Percentiles rank a stretch among this genome's conserved stretches.
Conservation (phyloP, 1,140 invertebrate species). For the Dendrolimus punctatus region DNA sequence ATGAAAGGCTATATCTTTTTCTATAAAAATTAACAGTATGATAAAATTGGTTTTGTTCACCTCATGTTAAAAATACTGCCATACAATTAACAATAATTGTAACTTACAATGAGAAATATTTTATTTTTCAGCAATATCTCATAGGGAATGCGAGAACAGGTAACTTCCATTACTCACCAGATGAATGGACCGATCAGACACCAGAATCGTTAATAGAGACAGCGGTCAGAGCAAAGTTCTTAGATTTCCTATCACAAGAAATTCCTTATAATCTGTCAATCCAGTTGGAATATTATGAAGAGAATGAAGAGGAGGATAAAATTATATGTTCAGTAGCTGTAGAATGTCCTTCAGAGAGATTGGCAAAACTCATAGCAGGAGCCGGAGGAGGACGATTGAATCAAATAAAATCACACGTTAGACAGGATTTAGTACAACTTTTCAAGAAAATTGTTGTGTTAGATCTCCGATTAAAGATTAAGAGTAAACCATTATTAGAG, state of each 20-base stretch:
- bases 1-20: too few species aligned
- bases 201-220: conserved; percentile 79
- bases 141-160: conserved; percentile 75
- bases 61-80: too few species aligned
- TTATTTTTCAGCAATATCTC: conserved; percentile 79
- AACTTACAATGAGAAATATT: conserved; percentile 1
- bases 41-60: too few species aligned
- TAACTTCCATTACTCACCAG: conserved; percentile 77
- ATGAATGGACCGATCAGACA: conserved; percentile 80
- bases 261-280: conserved; percentile 85
- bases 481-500: conserved; percentile 21
- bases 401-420: conserved; percentile 75
- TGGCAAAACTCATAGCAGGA: conserved; percentile 78
- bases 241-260: conserved; percentile 86
- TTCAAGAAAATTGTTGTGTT: conserved; percentile 50
- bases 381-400: conserved; percentile 76
- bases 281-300: conserved; percentile 78
- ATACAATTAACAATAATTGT: conserved; percentile 3
- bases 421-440: conserved; percentile 55
- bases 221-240: conserved; percentile 83
- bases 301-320: conserved; percentile 71
- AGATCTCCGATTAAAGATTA: conserved; percentile 37
- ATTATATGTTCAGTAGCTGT: conserved; percentile 77
- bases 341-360: conserved; percentile 73
- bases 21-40: too few species aligned